A percentile compares a stretch with the other conserved stretches of the same genome.
Evolutionary conservation across 2,888 invertebrate genomes (phyloP).

Genomic region (Ectemnius lituratus): DNA sequence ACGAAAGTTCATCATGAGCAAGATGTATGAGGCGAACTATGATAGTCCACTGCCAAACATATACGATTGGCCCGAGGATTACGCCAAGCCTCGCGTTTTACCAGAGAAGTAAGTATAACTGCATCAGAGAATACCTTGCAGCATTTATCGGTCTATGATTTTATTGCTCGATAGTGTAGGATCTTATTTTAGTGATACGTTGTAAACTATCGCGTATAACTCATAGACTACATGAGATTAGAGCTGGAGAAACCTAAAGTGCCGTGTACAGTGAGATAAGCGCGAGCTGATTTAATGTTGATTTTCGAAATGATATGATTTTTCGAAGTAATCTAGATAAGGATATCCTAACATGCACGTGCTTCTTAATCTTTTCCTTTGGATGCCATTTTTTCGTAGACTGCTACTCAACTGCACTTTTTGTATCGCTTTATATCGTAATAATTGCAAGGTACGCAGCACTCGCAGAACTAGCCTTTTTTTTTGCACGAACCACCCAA

Average conservation of each 20-base stretch:
- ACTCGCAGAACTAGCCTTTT: background rate
- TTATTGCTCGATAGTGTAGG: constrained; percentile 6
- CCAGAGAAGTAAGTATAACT: constrained; percentile 73
- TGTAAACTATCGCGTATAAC: constrained; percentile 11
- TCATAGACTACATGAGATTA: constrained; percentile 22
- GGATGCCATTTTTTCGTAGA: background rate
- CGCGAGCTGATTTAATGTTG: too few species aligned
- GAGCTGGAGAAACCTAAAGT: background rate
- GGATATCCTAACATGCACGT: constrained; percentile 27
- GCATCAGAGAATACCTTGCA: constrained; percentile 7
- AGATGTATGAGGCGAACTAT: constrained; percentile 89
- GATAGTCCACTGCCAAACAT: constrained; percentile 85
- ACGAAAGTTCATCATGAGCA: constrained; percentile 84
- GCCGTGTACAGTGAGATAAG: too few species aligned
- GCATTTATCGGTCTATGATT: constrained; percentile 16
- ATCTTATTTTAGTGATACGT: constrained; percentile 21
- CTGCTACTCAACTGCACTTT: constrained; percentile 1
- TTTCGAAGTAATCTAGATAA: too few species aligned
- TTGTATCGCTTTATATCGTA: constrained; percentile 17
- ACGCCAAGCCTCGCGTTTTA: constrained; percentile 72
- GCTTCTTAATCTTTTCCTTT: constrained; percentile 23
- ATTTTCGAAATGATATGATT: too few species aligned
- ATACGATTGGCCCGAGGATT: constrained; percentile 78
- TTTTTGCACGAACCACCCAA: too few species aligned
- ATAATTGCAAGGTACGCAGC: background rate